Conservation (phyloP, 2,113 vertebrate species). For the Antechinus flavipes region DNA sequence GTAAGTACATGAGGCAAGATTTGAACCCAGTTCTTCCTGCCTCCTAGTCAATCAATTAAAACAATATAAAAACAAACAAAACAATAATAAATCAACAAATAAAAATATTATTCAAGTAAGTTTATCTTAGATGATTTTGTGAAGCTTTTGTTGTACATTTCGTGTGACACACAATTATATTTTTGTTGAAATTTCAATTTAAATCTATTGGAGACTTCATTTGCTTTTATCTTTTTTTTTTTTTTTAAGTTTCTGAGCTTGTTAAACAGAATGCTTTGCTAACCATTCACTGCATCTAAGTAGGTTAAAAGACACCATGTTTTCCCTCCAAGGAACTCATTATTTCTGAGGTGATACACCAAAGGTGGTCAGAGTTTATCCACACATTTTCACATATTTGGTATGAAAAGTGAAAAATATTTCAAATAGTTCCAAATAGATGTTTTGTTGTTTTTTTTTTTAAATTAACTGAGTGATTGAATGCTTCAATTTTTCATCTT, state of each 20-base stretch:
- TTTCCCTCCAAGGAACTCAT: neutral
- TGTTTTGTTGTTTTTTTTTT: neutral
- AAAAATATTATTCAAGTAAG: neutral
- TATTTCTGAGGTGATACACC: neutral
- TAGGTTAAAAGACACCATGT: neutral
- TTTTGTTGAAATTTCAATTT: neutral
- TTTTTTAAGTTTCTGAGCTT: slow-evolving; percentile 6
- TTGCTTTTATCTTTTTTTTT: slow-evolving; percentile 3
- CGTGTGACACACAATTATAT: neutral
- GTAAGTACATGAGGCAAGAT: neutral
- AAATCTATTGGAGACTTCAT: neutral
- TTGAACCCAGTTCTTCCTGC: neutral
- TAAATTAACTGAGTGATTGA: neutral
- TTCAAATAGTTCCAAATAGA: neutral
- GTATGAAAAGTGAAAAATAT: neutral
- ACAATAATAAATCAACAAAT: too few relatives aligned
- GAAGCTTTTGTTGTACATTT: neutral
- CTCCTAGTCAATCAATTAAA: neutral
- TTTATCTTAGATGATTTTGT: neutral
- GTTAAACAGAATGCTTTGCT: neutral
- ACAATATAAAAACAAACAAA: neutral
- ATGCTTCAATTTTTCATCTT: neutral
- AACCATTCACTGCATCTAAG: neutral
- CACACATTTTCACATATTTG: neutral
- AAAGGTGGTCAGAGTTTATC: neutral